Percentiles rank a stretch among this genome's conserved stretches.
Conservation (phyloP, 2,113 vertebrate species). For the Actenoides hombroni region DNA sequence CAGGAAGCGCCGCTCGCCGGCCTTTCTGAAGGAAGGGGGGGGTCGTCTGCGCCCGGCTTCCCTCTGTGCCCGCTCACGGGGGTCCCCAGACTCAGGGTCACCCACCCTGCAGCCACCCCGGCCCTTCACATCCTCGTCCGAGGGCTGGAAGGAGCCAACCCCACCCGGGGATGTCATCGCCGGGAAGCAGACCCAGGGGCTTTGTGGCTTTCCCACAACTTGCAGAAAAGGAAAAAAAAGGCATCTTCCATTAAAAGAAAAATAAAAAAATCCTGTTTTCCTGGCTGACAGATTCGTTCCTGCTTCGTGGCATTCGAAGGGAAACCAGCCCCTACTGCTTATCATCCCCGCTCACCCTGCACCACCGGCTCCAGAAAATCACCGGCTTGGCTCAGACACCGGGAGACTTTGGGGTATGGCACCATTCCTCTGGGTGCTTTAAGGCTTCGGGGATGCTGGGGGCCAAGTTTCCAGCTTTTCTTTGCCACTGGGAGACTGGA, state of each 20-base stretch:
- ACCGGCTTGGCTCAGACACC: not conserved
- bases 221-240: not conserved
- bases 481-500: not conserved
- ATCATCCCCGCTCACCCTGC: rapidly evolving
- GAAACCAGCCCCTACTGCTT: slow-evolving; percentile 9
- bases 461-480: not conserved
- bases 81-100: not conserved
- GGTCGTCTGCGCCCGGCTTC: not conserved
- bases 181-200: not conserved
- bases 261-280: slow-evolving; percentile 5
- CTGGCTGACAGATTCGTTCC: slow-evolving; percentile 38
- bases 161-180: rapidly evolving
- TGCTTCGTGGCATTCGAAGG: not conserved
- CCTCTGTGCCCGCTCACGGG: not conserved
- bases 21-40: slow-evolving; percentile 6
- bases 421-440: not conserved
- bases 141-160: not conserved
- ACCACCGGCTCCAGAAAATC: not conserved
- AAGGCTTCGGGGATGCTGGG: not conserved
- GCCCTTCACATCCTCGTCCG: rapidly evolving
- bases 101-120: rapidly evolving
- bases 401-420: not conserved
- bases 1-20: slow-evolving; percentile 78
- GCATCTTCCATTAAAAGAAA: not conserved
- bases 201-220: not conserved